Percentiles rank a stretch among this genome's conserved stretches.
These are phyloP conservation scores for Bombus fervidus DNA, from an alignment of 1,140 invertebrate genomes.

Conservation along the genomic window DNA sequence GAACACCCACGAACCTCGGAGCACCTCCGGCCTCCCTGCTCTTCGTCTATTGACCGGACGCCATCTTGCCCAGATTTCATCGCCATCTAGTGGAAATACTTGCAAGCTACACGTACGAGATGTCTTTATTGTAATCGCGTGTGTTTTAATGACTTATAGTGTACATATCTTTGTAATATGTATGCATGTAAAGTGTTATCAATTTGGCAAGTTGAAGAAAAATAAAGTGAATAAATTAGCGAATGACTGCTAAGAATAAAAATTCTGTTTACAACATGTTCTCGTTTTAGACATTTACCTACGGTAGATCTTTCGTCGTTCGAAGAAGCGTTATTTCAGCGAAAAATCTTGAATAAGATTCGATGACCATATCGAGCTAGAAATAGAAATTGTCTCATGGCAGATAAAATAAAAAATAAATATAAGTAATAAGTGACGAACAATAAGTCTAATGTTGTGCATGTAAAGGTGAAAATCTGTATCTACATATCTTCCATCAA, in stretches of 20 bases:
- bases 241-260: background rate
- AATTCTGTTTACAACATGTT: too few species aligned
- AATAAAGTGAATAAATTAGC: too few species aligned
- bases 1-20: conserved; percentile 52
- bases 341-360: conserved; percentile 32
- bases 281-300: background rate
- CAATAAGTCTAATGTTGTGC: background rate
- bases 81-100: conserved; percentile 4
- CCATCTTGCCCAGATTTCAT: conserved; percentile 52
- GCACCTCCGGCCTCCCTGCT: conserved; percentile 55
- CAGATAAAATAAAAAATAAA: background rate
- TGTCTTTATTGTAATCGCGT: background rate
- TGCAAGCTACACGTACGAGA: background rate
- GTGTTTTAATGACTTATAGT: conserved; percentile 7
- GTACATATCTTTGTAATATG: background rate
- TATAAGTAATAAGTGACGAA: background rate
- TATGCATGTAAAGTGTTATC: background rate
- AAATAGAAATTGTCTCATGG: conserved; percentile 41
- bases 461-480: background rate
- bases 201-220: background rate
- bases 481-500: background rate
- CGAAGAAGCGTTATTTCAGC: background rate
- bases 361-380: conserved; percentile 21
- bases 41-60: conserved; percentile 76
- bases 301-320: background rate